Conservation (phyloP, 1,140 invertebrate genomes). For the Brachionus paranguensis region DNA sequence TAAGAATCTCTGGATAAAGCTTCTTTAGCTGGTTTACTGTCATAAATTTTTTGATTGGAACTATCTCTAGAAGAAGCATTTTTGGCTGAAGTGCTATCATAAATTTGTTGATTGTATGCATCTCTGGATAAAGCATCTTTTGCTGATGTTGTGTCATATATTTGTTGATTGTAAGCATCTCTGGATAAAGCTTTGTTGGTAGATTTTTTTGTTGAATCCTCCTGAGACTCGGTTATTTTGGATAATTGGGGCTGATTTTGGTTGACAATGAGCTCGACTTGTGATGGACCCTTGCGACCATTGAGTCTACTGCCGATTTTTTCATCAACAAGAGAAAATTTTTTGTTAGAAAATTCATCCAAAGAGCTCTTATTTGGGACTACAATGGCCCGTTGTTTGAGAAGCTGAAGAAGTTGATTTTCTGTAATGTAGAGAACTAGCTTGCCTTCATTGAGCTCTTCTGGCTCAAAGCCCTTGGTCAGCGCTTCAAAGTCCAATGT, state of each 20-base stretch:
- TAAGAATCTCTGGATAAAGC: not conserved
- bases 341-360: not conserved
- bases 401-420: slow-evolving; percentile 18
- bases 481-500: slow-evolving; percentile 28
- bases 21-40: not conserved
- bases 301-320: slow-evolving; percentile 1
- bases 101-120: not conserved
- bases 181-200: no score
- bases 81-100: not conserved
- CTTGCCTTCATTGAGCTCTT: slow-evolving; percentile 36
- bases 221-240: not conserved
- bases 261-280: slow-evolving; percentile 36
- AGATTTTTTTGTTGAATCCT: not conserved
- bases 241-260: not conserved
- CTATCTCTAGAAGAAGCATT: not conserved
- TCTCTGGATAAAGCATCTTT: not conserved
- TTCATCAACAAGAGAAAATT: slow-evolving; percentile 15
- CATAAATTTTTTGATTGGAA: not conserved
- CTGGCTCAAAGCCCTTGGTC: slow-evolving; percentile 32
- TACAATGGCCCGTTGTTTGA: slow-evolving; percentile 32
- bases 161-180: no score
- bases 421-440: slow-evolving; percentile 31
- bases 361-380: slow-evolving; percentile 18
- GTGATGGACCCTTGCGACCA: not conserved
- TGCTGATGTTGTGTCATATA: not conserved